phyloP scores from a whole-genome alignment of 2,888 invertebrate genomes.

The Petrolisthes manimaculis region DNA sequence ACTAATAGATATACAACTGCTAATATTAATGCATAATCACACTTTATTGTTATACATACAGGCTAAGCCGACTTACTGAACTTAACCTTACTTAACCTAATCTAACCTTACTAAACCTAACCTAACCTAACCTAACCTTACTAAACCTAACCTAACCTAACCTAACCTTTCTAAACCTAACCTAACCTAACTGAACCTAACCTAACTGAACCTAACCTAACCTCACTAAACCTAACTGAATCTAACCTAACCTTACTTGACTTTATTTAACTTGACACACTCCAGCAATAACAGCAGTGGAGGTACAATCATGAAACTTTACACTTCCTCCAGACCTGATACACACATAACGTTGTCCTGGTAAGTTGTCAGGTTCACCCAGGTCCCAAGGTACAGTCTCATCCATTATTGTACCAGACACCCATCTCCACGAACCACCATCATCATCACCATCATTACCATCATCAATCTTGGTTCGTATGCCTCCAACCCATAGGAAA shows the following conservation, averaged over 20 bases:
- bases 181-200: too few species aligned
- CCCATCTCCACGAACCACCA: slow-evolving; percentile 28
- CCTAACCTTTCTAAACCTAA: too few species aligned
- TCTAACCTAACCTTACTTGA: too few species aligned
- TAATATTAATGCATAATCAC: too few species aligned
- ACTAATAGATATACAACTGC: too few species aligned
- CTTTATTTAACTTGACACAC: slow-evolving; percentile 28
- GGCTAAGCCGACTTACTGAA: too few species aligned
- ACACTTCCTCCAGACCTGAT: slow-evolving; percentile 1
- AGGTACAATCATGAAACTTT: slow-evolving; percentile 38
- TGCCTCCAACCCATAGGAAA: slow-evolving; percentile 35
- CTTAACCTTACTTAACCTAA: not conserved
- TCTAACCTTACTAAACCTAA: not conserved
- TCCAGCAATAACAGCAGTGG: not conserved
- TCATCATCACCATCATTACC: too few species aligned
- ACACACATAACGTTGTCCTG: slow-evolving; percentile 23
- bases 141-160: not conserved
- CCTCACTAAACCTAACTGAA: too few species aligned
- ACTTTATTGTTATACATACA: too few species aligned
- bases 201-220: too few species aligned
- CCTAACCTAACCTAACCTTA: not conserved
- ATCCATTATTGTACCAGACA: not conserved
- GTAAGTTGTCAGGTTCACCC: slow-evolving; percentile 33
- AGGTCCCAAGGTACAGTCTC: slow-evolving; percentile 29
- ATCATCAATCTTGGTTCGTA: too few species aligned